Base-by-base conservation (phyloP, 2,113 vertebrate genomes). In the Ardeotis arabs region DNA sequence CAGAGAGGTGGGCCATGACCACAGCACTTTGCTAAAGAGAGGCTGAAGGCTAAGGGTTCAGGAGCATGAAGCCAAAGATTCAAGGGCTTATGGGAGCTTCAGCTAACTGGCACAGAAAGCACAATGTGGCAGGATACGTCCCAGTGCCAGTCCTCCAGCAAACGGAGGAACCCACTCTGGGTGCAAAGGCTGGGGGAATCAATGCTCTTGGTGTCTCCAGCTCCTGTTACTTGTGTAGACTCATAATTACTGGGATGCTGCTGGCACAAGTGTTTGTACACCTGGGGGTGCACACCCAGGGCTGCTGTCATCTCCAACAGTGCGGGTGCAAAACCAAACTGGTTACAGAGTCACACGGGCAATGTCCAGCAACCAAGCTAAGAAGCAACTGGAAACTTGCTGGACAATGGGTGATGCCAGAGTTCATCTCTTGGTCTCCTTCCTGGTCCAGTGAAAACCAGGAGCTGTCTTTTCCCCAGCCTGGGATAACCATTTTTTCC, bases 241-340 rank as follows among this genome's bases (percentile, higher is more conserved):
- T 68, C 37, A 41, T 19, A 37, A 31, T 10, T 29, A 10, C 6
- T 27, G 78, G 37, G 47, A 59, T 64, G 58, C 21, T 16, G 2
- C 56, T 53, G 60, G 50, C 4, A 2, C 11, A 31, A 33, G 14
- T 15, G 17, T 78, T 27, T 0, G 0, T 50, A 27, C 3, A 1
- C 29, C 41, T 31, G 16, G 22, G 41, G 9, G 1, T 41, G 63
- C 24, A 33, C 53, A 59, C 14, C 27, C 7, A 3, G 12, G 35
- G 29, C 55, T 69, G 68, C 39, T 9, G 8, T 55, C 39, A 25
- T 25, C 44, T 92, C n/a, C 85, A 74, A 12, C 44, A 50, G 7
- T 1, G 2, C 5, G 9, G 35, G 28, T 50, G 8, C 70, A 79
- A 76, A 91, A 20, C 37, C 44, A 19, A 3, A 1, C 31, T 45